A percentile compares a stretch with the other conserved stretches of the same genome.
Evolutionary conservation across 2,797 vertebrate genomes (phyloP).

Genomic region (Aulostomus chinensis): DNA sequence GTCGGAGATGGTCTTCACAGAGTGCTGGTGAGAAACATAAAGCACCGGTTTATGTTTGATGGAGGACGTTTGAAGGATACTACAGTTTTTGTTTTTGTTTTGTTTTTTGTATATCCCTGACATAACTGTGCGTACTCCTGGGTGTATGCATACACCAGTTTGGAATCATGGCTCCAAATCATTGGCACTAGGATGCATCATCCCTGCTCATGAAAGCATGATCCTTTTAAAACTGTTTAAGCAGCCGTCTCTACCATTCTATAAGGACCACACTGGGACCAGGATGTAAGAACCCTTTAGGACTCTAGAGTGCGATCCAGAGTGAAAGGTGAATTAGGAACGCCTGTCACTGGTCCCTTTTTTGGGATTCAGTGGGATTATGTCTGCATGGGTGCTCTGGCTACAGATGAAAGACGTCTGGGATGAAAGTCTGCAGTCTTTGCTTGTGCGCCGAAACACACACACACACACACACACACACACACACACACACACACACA

Average conservation of each 20-base stretch:
- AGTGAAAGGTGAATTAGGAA: conserved; percentile 63
- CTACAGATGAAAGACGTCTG: conserved; percentile 66
- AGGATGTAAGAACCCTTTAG: conserved; percentile 45
- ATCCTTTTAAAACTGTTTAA: conserved; percentile 41
- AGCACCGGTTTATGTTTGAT: no score
- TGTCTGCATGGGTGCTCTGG: conserved; percentile 73
- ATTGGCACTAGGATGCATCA: neutral
- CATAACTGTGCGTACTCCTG: no score
- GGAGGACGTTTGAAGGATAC: no score
- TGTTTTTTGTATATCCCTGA: no score
- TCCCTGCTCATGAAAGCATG: neutral
- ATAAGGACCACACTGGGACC: conserved; percentile 28
- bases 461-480: conserved; percentile 25
- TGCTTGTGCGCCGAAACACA: conserved; percentile 41
- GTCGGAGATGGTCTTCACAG: no score
- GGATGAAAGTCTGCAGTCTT: conserved; percentile 53
- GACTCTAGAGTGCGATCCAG: conserved; percentile 35
- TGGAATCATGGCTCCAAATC: no score
- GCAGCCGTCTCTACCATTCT: conserved; percentile 8
- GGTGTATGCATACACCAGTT: no score
- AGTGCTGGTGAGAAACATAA: no score
- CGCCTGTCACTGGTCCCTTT: conserved; percentile 56
- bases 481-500: conserved; percentile 31
- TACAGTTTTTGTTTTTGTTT: no score
- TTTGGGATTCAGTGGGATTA: conserved; percentile 68